Evolutionary conservation across 2,113 vertebrate species (phyloP).

Genomic region (Conger conger): DNA sequence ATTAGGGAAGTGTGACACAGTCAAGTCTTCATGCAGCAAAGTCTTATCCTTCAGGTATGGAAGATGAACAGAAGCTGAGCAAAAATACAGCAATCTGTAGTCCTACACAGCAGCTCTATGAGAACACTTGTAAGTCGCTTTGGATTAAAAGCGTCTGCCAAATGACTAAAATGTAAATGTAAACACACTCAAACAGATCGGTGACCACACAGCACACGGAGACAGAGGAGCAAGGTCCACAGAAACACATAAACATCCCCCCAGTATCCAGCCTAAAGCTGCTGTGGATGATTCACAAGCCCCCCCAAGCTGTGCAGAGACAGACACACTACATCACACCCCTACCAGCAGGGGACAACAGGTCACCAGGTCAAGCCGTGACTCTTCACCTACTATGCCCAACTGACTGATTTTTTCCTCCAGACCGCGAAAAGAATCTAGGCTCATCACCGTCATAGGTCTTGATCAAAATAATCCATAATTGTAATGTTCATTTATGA

Average conservation of each 20-base stretch:
- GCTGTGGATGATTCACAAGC: neutral
- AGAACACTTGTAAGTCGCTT: too few relatives aligned
- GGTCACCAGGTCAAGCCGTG: slow-evolving; percentile 43
- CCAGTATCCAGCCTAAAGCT: slow-evolving; percentile 10
- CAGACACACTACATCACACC: slow-evolving; percentile 23
- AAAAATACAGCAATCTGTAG: too few relatives aligned
- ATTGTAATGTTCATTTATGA: too few relatives aligned
- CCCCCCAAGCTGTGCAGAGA: slow-evolving; percentile 5
- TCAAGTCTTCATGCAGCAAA: too few relatives aligned
- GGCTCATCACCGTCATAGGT: neutral
- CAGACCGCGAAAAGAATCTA: slow-evolving; percentile 20
- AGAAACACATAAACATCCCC: slow-evolving; percentile 12
- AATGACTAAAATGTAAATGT: too few relatives aligned
- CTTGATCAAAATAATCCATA: neutral
- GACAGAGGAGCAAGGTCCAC: neutral
- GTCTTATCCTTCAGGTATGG: too few relatives aligned
- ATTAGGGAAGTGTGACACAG: too few relatives aligned
- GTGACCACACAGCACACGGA: too few relatives aligned
- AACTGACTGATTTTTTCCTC: slow-evolving; percentile 39
- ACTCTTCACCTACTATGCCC: slow-evolving; percentile 37
- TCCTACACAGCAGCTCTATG: too few relatives aligned
- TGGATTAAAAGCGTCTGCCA: too few relatives aligned
- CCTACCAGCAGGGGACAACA: slow-evolving; percentile 16
- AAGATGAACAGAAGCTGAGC: too few relatives aligned
- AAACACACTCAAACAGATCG: neutral